Evolutionary conservation across 1,140 invertebrate genomes (phyloP).

Genomic region (Drosophila paulistorum): DNA sequence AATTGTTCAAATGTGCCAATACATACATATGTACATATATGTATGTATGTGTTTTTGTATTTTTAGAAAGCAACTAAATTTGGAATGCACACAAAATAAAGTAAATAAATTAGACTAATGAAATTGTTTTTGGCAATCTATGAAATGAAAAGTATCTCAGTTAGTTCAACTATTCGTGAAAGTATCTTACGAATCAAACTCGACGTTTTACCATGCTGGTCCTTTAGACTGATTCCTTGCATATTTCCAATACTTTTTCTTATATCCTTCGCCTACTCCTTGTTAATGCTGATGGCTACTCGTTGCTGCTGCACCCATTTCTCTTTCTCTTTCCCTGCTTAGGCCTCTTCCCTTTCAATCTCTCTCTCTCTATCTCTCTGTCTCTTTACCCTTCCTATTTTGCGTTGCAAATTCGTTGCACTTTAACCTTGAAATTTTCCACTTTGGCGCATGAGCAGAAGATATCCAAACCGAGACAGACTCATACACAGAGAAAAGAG

Average conservation of each 20-base stretch:
- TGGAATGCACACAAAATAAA: neutral
- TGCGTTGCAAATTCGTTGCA: constrained; percentile 80
- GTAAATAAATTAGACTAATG: neutral
- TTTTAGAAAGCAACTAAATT: neutral
- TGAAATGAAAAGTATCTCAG: no score
- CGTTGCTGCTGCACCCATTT: constrained; percentile 8
- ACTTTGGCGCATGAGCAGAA: constrained; percentile 63
- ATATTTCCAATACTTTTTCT: neutral
- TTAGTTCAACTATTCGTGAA: no score
- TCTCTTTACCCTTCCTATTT: constrained; percentile 21
- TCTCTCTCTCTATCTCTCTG: neutral
- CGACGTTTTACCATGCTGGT: no score
- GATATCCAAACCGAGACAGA: neutral
- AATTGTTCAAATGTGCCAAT: neutral
- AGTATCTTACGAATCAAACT: no score
- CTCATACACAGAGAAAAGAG: neutral
- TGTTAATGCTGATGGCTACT: no score
- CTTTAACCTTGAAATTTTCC: constrained; percentile 82
- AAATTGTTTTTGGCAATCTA: no score
- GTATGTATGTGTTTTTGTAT: neutral
- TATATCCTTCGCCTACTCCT: neutral
- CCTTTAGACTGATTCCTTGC: no score
- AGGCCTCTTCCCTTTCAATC: neutral
- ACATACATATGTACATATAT: no score
- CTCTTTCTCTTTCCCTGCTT: neutral